phyloP scores from a whole-genome alignment of 2,888 invertebrate species.

The Drosophila mettleri region DNA sequence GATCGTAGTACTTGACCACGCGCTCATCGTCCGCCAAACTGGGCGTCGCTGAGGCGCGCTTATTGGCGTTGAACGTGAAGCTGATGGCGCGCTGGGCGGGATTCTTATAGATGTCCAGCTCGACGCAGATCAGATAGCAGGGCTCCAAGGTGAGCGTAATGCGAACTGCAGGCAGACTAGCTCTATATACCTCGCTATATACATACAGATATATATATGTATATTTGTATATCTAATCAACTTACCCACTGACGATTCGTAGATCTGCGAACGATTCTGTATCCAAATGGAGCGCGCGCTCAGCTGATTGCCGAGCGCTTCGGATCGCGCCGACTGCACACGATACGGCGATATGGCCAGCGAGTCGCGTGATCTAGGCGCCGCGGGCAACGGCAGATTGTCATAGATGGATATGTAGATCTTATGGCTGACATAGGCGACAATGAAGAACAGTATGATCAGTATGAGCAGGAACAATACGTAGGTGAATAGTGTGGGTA shows the following conservation, averaged over 20 bases:
- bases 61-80: constrained; percentile 43
- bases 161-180: constrained; percentile 41
- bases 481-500: constrained; percentile 84
- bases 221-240: not conserved
- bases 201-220: not conserved
- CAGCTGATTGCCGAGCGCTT: constrained; percentile 11
- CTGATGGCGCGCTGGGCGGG: constrained; percentile 43
- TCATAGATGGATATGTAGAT: constrained; percentile 83
- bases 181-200: not conserved
- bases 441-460: constrained; percentile 82
- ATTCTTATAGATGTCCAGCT: constrained; percentile 49
- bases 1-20: constrained; percentile 71
- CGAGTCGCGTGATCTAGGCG: constrained; percentile 36
- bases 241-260: constrained; percentile 56
- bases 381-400: constrained; percentile 71
- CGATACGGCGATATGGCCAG: constrained; percentile 12
- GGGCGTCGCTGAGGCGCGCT: constrained; percentile 28
- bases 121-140: constrained; percentile 73
- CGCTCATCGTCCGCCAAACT: constrained; percentile 11
- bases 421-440: constrained; percentile 83
- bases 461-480: constrained; percentile 81
- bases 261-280: constrained; percentile 57
- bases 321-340: constrained; percentile 16
- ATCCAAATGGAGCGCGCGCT: constrained; percentile 65
- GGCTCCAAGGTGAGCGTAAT: constrained; percentile 71